These are phyloP conservation scores for Rhinogobio ventralis DNA, from an alignment of 2,797 vertebrate species.

Conservation along the genomic window DNA sequence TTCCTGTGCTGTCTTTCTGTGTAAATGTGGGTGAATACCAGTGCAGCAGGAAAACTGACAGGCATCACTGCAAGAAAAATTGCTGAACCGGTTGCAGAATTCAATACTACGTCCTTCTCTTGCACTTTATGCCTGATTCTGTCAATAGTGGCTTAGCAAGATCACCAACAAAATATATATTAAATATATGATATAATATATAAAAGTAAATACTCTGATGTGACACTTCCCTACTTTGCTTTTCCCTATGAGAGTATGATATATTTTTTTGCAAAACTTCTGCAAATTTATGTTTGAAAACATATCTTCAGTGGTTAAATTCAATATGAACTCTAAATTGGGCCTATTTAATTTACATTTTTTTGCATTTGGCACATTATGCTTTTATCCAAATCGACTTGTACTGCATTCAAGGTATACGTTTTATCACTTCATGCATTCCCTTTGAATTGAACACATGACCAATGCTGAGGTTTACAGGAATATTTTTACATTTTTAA, in stretches of 20 bases:
- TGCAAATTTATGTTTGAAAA: background rate
- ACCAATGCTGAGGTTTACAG: background rate
- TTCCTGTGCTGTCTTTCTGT: conserved; percentile 70
- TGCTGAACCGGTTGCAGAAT: conserved; percentile 66
- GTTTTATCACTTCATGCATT: background rate
- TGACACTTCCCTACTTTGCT: background rate
- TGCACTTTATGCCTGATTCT: background rate
- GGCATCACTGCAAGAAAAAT: conserved; percentile 56
- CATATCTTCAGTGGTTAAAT: background rate
- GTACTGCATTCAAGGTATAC: background rate
- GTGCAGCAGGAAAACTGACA: conserved; percentile 61
- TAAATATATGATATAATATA: background rate
- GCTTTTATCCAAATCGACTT: background rate
- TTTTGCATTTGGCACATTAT: background rate
- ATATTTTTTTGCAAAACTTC: background rate
- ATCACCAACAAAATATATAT: conserved; percentile 3
- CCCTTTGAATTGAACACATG: background rate
- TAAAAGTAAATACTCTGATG: background rate
- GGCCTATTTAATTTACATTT: background rate
- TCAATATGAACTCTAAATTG: background rate
- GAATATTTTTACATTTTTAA: too few relatives aligned
- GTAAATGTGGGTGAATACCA: conserved; percentile 63
- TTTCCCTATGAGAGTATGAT: background rate
- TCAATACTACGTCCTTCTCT: conserved; percentile 54
- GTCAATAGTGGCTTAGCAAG: conserved; percentile 40